Conservation (phyloP, 2,797 vertebrate genomes). For the Squalus acanthias region DNA sequence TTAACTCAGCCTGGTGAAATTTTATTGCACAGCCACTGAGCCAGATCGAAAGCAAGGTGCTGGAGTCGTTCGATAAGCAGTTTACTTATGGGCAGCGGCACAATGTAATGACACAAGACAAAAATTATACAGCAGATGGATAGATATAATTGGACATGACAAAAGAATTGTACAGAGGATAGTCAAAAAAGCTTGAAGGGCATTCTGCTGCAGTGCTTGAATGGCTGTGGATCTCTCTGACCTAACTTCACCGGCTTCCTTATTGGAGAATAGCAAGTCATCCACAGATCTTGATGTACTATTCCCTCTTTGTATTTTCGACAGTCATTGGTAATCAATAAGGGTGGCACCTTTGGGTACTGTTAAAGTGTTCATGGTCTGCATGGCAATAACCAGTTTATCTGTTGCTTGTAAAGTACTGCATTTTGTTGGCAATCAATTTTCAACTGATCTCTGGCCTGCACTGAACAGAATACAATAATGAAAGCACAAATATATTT, state of each 20-base stretch:
- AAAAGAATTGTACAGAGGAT: constrained; percentile 47
- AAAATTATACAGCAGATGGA: constrained; percentile 48
- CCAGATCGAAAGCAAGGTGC: constrained; percentile 48
- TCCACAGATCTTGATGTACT: not conserved
- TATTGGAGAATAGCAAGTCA: not conserved
- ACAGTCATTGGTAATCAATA: constrained; percentile 18
- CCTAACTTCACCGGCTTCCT: not conserved
- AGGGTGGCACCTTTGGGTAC: not conserved
- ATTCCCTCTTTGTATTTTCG: constrained; percentile 3
- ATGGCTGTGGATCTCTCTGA: not conserved
- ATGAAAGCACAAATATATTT: constrained; percentile 5
- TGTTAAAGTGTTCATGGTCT: constrained; percentile 3
- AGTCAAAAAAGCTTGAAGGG: constrained; percentile 49
- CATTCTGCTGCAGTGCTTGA: constrained; percentile 35
- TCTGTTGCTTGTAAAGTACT: not conserved
- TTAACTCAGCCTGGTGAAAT: constrained; percentile 39
- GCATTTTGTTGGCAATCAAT: not conserved
- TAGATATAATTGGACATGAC: constrained; percentile 51
- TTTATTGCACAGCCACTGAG: constrained; percentile 39
- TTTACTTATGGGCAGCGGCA: constrained; percentile 45
- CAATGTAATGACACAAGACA: constrained; percentile 44
- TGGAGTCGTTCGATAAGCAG: constrained; percentile 51
- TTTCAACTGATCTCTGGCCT: constrained; percentile 7
- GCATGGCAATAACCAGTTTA: constrained; percentile 6
- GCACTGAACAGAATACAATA: not conserved